Evolutionary conservation across 2,797 vertebrate genomes (phyloP), one percentile per base, ranked within the genome.

Genomic region (Fistularia commersonii): DNA sequence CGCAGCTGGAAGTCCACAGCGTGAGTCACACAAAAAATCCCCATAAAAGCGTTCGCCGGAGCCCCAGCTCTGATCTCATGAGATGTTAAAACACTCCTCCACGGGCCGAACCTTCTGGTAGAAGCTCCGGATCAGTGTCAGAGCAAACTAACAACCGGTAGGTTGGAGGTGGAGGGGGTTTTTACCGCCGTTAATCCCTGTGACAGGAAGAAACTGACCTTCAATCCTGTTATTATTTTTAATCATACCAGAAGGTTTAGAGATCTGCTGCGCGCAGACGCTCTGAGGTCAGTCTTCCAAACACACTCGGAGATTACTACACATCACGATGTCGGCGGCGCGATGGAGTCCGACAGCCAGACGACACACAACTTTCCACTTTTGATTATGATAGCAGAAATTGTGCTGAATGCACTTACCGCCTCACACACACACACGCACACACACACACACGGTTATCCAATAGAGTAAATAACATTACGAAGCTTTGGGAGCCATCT

Each of bases 331-430:
- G 66, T 65, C 73, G 66, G 61, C 57, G 41, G 39, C 41, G 59
- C 65, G 50, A 67, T 75, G 62, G 12, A 38, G 62, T 61, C 53
- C 49, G 59, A 42, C 48, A 51, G 13, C 40, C 53, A 55, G 74
- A 69, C 57, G 11, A 61, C 64, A 76, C 66, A 69, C 42, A 77
- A 79, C 64, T 67, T 74, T 73, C 72, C 72, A 60, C 69, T 84
- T 83, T 78, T 87, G 83, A 89, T 87, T 86, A 79, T 78, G 73
- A 81, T 70, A 61, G 82, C 80, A 85, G 73, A 86, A 83, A 86
- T 82, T 80, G 71, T 83, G 81, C 84, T 82, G 83, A 88, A 87
- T 78, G 76, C 79, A 88, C 80, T 85, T 77, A 74, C 52, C 49
- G 64, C 66, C 53, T 61, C 69, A 63, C 23, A 55, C 63, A 37